These are phyloP conservation scores for Phaethon lepturus DNA, from an alignment of 2,113 vertebrate species.

Conservation along the genomic window DNA sequence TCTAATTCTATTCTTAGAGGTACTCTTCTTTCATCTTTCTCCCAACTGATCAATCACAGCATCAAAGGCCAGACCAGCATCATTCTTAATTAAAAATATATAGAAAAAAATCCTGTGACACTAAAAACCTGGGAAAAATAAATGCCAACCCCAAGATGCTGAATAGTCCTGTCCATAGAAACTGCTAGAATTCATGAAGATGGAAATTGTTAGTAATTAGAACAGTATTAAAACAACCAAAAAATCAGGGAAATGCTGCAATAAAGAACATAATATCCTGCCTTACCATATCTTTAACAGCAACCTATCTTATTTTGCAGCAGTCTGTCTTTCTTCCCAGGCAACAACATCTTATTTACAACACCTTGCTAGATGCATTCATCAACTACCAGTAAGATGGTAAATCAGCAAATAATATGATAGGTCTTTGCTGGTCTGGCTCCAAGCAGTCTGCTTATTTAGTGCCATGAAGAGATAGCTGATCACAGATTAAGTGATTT, in stretches of 20 bases:
- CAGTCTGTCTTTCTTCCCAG: background rate
- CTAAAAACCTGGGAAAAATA: background rate
- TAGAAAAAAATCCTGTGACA: background rate
- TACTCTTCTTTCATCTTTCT: background rate
- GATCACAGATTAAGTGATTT: background rate
- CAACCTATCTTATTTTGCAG: background rate
- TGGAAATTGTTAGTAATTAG: background rate
- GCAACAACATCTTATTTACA: background rate
- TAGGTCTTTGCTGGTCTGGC: background rate
- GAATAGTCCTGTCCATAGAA: background rate
- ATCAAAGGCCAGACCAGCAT: background rate
- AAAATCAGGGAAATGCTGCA: background rate
- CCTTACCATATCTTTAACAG: background rate
- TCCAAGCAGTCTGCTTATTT: background rate
- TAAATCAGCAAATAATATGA: background rate
- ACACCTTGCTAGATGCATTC: background rate
- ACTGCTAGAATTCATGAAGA: background rate
- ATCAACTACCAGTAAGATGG: background rate
- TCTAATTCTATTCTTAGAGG: background rate
- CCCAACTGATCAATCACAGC: background rate
- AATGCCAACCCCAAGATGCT: accelerated
- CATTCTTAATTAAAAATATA: background rate
- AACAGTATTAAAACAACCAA: background rate
- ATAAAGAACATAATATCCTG: background rate
- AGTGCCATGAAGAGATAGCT: background rate